Percentiles rank a stretch among this genome's conserved stretches.
These are phyloP conservation scores for Psittacara wagleri DNA, from an alignment of 2,113 vertebrate species.

Conservation along the genomic window DNA sequence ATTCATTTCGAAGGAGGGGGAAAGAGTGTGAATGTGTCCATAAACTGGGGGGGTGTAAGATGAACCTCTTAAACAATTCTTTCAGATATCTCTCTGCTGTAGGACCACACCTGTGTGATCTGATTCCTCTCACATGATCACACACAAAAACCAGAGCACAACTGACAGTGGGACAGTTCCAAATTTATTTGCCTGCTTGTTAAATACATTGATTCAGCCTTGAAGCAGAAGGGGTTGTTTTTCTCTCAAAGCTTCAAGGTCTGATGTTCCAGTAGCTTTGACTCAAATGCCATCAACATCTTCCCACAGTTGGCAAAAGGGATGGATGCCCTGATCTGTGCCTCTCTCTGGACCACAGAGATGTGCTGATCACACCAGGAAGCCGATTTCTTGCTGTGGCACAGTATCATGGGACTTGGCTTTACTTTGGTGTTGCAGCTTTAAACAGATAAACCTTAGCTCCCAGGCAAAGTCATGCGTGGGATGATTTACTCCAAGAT, in stretches of 20 bases:
- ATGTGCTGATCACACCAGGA: rapidly evolving
- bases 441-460: background rate
- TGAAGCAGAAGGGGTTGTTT: background rate
- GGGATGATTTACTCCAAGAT: background rate
- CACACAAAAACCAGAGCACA: background rate
- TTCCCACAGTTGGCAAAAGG: background rate
- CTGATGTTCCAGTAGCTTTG: background rate
- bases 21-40: no score
- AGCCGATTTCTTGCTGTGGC: background rate
- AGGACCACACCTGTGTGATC: rapidly evolving
- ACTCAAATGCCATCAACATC: rapidly evolving
- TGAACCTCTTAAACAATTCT: background rate
- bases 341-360: background rate
- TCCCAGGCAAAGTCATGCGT: background rate
- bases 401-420: background rate
- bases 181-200: background rate
- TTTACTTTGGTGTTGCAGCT: background rate
- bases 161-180: background rate
- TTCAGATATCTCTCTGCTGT: background rate
- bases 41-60: rapidly evolving
- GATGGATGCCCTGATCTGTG: background rate
- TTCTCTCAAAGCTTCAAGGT: background rate
- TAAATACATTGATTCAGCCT: background rate
- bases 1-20: background rate
- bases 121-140: background rate